Evolutionary conservation across 2,888 invertebrate species (phyloP).

Genomic region (Phorcus lineatus): DNA sequence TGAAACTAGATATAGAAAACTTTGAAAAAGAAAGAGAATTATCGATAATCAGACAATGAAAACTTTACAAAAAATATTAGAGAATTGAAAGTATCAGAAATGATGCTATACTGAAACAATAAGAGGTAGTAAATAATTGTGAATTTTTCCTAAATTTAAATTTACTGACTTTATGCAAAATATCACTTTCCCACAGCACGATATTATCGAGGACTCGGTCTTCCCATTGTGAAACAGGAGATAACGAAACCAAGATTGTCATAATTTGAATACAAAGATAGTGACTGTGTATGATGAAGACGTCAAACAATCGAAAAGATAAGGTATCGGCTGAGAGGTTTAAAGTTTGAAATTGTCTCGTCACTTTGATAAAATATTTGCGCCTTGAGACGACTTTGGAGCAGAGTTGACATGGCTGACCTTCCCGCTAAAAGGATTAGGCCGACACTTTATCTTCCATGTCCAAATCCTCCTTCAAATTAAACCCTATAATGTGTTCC

Average conservation of each 20-base stretch:
- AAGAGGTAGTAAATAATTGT: too few relatives aligned
- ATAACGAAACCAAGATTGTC: background rate
- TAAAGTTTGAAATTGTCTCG: slow-evolving; percentile 20
- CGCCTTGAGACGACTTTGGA: background rate
- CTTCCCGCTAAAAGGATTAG: slow-evolving; percentile 2
- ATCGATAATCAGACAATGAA: too few relatives aligned
- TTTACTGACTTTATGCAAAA: too few relatives aligned
- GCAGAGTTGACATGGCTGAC: background rate
- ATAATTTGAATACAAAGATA: slow-evolving; percentile 8
- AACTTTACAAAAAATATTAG: too few relatives aligned
- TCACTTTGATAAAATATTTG: slow-evolving; percentile 14
- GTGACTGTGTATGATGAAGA: background rate
- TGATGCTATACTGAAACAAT: too few relatives aligned
- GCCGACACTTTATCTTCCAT: slow-evolving; percentile 7
- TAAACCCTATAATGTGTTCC: slow-evolving; percentile 14
- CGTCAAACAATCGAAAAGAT: slow-evolving; percentile 2
- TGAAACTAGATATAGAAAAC: too few relatives aligned
- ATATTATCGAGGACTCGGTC: background rate
- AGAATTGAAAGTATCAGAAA: too few relatives aligned
- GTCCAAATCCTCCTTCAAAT: slow-evolving; percentile 20
- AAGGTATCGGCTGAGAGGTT: slow-evolving; percentile 10
- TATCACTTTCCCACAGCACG: too few relatives aligned
- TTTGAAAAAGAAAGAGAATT: too few relatives aligned
- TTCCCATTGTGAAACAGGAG: background rate
- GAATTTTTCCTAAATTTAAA: too few relatives aligned